Base-by-base conservation (phyloP, 2,797 vertebrate genomes). In the Ara ararauna region DNA sequence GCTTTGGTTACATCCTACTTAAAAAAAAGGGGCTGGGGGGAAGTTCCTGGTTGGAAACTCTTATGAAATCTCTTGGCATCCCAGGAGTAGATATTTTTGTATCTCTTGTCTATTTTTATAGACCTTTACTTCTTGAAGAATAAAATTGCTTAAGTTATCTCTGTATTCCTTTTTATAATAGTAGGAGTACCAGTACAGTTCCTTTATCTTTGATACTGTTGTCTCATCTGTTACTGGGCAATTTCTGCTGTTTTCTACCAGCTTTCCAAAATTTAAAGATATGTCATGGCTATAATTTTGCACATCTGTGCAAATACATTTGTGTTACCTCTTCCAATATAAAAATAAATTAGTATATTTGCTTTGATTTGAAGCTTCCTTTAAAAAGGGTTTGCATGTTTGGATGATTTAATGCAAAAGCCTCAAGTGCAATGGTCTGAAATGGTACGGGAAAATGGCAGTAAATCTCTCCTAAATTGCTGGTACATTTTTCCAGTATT, bases 331-430 rank as follows among this genome's bases (percentile, higher is more conserved):
- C 34, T 83, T 95, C 72, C 68, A 87, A 8, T 83, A 77, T 60
- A 91, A 93, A 93, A 95, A 74, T 32, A 89, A 91, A 83, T 83
- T 7, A 84, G 45, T 87, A 53, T 48, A 70, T 86, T 93, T 86
- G 61, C 80, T 85, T 95, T 88, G 76, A 91, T 94, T 92, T 85
- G 74, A 89, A 84, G 74, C 38, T 93, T 96, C 70, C 67, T 85
- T 50, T 89, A 56, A 87, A 90, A 85, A 40, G 29, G 21, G 32
- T 75, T 93, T 92, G 26, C 51, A 60, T 34, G 34, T 93, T 93
- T 78, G 51, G 62, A 75, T 87, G 92, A 83, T 92, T 85, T 87
- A 89, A 50, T 88, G 67, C 53, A 79, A 70, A 81, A 92, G 21
- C 32, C 45, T 51, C 21, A 70, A 86, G 60, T 79, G 34, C 64